These are phyloP conservation scores for Orycteropus afer DNA, from an alignment of 2,113 vertebrate species.

Conservation along the genomic window DNA sequence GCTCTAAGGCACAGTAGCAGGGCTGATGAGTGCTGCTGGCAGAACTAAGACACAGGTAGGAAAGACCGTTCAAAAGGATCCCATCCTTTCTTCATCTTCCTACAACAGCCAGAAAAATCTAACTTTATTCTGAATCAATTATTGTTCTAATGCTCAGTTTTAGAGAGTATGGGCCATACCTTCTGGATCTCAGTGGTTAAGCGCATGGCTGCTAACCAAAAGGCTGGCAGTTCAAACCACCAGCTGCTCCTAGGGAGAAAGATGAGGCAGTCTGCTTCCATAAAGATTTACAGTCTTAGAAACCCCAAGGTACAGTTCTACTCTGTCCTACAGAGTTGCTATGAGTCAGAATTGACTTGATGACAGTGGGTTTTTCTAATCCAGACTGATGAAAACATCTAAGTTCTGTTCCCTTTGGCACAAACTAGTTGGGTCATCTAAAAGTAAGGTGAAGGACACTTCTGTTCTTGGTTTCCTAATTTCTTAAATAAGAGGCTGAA, in stretches of 20 bases:
- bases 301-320: too few species aligned
- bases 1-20: neutral
- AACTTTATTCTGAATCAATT: neutral
- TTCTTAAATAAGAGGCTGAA: neutral
- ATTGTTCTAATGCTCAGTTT: neutral
- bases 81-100: neutral
- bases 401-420: neutral
- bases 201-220: too few species aligned
- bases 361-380: neutral
- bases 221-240: too few species aligned
- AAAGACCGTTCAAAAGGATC: neutral
- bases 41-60: neutral
- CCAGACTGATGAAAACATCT: neutral
- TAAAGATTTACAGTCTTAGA: too few species aligned
- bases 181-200: too few species aligned
- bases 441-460: neutral
- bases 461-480: neutral
- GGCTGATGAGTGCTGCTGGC: too few species aligned
- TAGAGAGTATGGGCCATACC: too few species aligned
- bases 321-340: too few species aligned
- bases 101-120: fast-evolving
- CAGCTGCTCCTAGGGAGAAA: too few species aligned
- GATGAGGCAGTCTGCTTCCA: too few species aligned
- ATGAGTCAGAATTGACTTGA: too few species aligned
- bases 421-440: neutral